Base-by-base conservation (phyloP, 1,140 invertebrate genomes). In the Gyrodactylus bullatarudis region DNA sequence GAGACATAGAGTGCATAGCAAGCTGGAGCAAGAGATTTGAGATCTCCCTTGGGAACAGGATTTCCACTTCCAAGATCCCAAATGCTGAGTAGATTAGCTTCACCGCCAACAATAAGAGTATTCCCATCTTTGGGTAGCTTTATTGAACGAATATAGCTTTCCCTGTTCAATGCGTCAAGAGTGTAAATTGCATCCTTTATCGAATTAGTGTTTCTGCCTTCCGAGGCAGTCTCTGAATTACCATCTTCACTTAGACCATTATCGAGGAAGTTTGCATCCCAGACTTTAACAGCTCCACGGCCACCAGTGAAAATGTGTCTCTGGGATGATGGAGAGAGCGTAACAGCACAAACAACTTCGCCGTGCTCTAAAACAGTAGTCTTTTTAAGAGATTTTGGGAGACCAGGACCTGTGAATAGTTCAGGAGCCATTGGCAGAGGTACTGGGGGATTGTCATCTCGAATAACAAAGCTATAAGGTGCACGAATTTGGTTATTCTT, bases 271-370 rank as follows among this genome's bases (percentile, higher is more conserved):
- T n/a, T 54, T 16, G 2, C 34, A 75, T 84, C 82, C 83, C 83
- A 86, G 0, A 96, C 88, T 83, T 96, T 97, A 69, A 97, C 92
- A 82, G 91, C 95, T 69, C 93, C 81, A 78, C 96, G 96, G 73
- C 93, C 93, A n/a, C 93, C 93, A 20, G 93, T 97, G 81, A 94
- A 97, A 1, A 96, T 90, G 34, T 88, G 87, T n/a, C n/a, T n/a
- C 79, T 90, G 86, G 74, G 88, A 89, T 54, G 88, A 87, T 81
- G 88, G 89, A 73, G 83, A 80, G 84, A 95, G 84, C 84, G 89
- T 82, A 82, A 96, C 82, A 83, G 93, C 80, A 86, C 93, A 85
- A 82, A 97, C 82, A 20, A 89, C 91, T 82, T 97, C 93, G 16
- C 92, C 93, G 79, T 97, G 93, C 75, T 86, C 87, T 75, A 97